Evolutionary conservation across 1,140 invertebrate species (phyloP).

Genomic region (Penaeus indicus): DNA sequence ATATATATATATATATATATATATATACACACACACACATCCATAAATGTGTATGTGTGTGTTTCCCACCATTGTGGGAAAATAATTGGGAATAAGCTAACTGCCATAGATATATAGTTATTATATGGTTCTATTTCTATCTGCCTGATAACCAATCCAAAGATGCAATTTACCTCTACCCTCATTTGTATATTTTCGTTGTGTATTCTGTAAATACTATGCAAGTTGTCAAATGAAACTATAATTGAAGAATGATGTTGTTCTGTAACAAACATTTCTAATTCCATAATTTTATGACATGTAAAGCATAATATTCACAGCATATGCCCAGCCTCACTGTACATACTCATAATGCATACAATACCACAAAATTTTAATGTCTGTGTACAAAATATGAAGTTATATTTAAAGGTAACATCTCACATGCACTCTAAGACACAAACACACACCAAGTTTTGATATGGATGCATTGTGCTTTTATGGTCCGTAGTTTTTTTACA

Average conservation of each 20-base stretch:
- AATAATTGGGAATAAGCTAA: neutral
- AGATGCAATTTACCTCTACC: too few species aligned
- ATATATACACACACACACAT: too few species aligned
- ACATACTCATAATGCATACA: constrained; percentile 8
- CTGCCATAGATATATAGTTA: constrained; percentile 17
- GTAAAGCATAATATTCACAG: neutral
- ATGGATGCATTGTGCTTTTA: constrained; percentile 40
- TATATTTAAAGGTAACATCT: neutral
- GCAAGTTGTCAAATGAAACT: constrained; percentile 1
- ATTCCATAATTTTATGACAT: neutral
- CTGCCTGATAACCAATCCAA: neutral
- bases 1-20: too few species aligned
- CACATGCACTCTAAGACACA: constrained; percentile 28
- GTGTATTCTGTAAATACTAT: constrained; percentile 21
- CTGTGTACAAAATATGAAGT: constrained; percentile 20
- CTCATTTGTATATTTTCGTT: neutral
- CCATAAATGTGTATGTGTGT: neutral
- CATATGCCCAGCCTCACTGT: constrained; percentile 18
- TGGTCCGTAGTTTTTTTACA: constrained; percentile 38
- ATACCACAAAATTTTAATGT: neutral
- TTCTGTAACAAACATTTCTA: neutral
- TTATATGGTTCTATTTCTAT: constrained; percentile 2
- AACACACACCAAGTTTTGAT: constrained; percentile 38
- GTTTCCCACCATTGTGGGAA: neutral
- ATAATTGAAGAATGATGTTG: neutral